phyloP scores from a whole-genome alignment of 1,140 invertebrate genomes.

The Maconellicoccus hirsutus region DNA sequence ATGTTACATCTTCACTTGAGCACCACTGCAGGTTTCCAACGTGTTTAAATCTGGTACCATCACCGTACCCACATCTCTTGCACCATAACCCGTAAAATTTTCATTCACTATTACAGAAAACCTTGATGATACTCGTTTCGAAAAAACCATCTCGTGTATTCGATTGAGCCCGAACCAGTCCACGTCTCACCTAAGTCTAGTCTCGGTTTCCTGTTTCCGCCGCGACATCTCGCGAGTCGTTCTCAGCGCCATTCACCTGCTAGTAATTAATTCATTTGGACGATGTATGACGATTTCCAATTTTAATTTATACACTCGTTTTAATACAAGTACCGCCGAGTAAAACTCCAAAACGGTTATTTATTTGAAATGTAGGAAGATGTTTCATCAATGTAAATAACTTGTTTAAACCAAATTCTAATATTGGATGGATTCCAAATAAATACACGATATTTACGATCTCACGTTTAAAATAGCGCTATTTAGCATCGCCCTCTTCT shows the following conservation, averaged over 20 bases:
- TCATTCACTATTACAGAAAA: no score
- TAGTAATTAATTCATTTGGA: neutral
- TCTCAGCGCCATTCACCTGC: neutral
- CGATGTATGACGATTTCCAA: neutral
- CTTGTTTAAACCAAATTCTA: neutral
- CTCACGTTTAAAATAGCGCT: neutral
- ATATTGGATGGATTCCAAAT: neutral
- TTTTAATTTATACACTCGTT: neutral
- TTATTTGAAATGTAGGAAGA: neutral
- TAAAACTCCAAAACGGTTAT: neutral
- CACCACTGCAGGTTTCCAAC: no score
- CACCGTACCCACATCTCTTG: no score
- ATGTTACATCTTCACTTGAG: no score
- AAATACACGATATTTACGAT: neutral
- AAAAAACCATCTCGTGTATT: no score
- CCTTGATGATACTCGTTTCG: no score
- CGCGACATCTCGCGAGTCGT: neutral
- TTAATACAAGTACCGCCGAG: neutral
- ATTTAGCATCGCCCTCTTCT: no score
- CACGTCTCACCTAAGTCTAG: neutral
- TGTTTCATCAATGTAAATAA: slow-evolving; percentile 5
- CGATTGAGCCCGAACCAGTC: no score
- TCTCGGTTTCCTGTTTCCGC: slow-evolving; percentile 1
- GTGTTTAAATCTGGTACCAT: no score
- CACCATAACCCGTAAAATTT: no score